Evolutionary conservation across 2,888 invertebrate genomes (phyloP).

Genomic region (Trichogramma dendrolimi): DNA sequence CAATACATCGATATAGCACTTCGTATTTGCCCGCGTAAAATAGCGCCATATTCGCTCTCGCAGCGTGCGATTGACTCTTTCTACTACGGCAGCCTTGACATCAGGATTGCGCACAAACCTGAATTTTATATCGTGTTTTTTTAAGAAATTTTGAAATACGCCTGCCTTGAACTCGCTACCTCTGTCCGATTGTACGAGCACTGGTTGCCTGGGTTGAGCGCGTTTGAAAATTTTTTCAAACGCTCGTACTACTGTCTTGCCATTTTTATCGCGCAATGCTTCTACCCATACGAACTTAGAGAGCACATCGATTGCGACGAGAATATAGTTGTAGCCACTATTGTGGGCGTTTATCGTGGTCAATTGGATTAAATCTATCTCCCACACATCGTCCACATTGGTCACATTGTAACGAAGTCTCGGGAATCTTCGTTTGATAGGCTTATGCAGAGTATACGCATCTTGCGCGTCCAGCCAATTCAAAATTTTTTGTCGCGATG

Average conservation of each 20-base stretch:
- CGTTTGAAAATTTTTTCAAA: constrained; percentile 31
- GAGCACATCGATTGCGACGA: constrained; percentile 26
- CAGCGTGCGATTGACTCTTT: constrained; percentile 20
- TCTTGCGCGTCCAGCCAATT: constrained; percentile 28
- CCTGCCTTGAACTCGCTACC: constrained; percentile 34
- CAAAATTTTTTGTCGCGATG: neutral
- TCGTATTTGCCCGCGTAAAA: constrained; percentile 20
- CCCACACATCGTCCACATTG: constrained; percentile 31
- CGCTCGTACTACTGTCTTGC: constrained; percentile 17
- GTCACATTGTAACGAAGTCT: constrained; percentile 20
- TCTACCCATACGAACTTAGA: constrained; percentile 31
- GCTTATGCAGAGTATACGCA: constrained; percentile 27
- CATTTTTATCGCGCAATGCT: constrained; percentile 32
- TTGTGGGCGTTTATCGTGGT: constrained; percentile 18
- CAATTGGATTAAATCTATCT: constrained; percentile 21
- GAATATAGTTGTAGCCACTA: constrained; percentile 20
- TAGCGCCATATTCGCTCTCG: constrained; percentile 28
- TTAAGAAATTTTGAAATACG: constrained; percentile 16
- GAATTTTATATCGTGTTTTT: constrained; percentile 19
- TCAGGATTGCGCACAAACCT: constrained; percentile 22
- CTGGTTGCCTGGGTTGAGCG: constrained; percentile 7
- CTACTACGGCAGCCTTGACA: constrained; percentile 23
- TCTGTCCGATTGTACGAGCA: constrained; percentile 32
- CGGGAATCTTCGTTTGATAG: constrained; percentile 19
- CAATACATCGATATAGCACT: constrained; percentile 32